Conservation (phyloP, 2,797 vertebrate genomes). For the Mormyrops boulengeri region DNA sequence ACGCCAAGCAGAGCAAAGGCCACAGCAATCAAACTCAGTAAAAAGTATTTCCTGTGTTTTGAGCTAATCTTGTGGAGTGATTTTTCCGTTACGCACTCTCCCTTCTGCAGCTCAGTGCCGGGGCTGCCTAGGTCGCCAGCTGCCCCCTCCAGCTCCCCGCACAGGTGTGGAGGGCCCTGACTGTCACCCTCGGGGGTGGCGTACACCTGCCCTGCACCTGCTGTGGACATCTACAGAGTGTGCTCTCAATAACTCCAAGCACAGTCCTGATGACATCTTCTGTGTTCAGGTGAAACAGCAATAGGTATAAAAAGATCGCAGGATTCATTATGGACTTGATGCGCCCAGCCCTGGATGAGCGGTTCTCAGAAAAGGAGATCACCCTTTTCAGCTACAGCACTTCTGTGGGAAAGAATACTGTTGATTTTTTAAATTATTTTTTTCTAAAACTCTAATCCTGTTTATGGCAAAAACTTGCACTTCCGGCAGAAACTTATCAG, state of each 20-base stretch:
- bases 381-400: background rate
- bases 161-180: background rate
- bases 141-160: background rate
- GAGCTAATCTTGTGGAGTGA: conserved; percentile 66
- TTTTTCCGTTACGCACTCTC: conserved; percentile 82
- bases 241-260: background rate
- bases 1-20: conserved; percentile 51
- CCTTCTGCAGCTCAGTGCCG: conserved; percentile 39
- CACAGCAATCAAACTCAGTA: conserved; percentile 71
- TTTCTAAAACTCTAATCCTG: background rate
- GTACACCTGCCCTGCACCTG: background rate
- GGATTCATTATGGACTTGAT: background rate
- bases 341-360: background rate
- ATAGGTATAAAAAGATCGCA: background rate
- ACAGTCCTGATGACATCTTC: background rate
- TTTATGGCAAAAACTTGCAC: background rate
- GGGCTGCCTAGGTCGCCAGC: background rate
- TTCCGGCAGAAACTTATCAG: background rate
- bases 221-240: background rate
- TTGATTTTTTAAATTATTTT: background rate
- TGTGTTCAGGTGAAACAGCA: background rate
- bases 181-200: background rate
- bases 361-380: background rate
- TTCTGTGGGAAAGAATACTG: background rate
- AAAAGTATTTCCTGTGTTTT: conserved; percentile 87